Conservation (phyloP, 2,888 invertebrate species). For the Bombylius major region DNA sequence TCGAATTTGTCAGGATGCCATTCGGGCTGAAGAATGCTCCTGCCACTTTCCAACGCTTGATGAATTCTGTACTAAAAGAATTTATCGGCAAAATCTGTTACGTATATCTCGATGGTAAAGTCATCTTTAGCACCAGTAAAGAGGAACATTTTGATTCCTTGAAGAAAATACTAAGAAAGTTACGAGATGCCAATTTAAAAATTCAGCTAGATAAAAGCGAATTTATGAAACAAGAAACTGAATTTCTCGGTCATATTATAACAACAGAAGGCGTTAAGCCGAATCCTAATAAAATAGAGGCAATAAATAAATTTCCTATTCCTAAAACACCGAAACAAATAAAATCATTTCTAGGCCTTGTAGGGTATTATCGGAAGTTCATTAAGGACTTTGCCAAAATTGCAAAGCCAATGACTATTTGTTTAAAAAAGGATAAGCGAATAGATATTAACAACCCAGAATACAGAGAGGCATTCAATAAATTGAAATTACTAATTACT, state of each 20-base stretch:
- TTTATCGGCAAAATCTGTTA: too few relatives aligned
- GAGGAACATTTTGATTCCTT: too few relatives aligned
- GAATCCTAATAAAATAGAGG: slow-evolving; percentile 6
- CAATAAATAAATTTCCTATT: slow-evolving; percentile 11
- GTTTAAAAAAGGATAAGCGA: slow-evolving; percentile 6
- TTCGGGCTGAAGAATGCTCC: too few relatives aligned
- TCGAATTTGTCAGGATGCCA: too few relatives aligned
- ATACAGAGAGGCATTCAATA: background rate
- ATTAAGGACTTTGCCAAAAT: slow-evolving; percentile 4
- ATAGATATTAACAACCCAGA: slow-evolving; percentile 3
- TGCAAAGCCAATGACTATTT: slow-evolving; percentile 1
- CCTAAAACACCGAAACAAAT: slow-evolving; percentile 10
- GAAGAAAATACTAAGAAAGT: too few relatives aligned
- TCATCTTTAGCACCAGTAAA: too few relatives aligned
- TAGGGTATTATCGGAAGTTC: slow-evolving; percentile 3
- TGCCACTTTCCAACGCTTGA: too few relatives aligned
- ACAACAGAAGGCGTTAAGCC: background rate
- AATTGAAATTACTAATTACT: background rate
- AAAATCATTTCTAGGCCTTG: slow-evolving; percentile 8
- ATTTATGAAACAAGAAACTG: background rate
- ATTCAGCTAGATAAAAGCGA: background rate
- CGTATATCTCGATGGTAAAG: too few relatives aligned
- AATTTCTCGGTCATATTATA: background rate
- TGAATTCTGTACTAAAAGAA: too few relatives aligned
- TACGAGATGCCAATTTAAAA: background rate